Evolutionary conservation across 2,113 vertebrate genomes (phyloP).

Genomic region (Acinonyx jubatus): DNA sequence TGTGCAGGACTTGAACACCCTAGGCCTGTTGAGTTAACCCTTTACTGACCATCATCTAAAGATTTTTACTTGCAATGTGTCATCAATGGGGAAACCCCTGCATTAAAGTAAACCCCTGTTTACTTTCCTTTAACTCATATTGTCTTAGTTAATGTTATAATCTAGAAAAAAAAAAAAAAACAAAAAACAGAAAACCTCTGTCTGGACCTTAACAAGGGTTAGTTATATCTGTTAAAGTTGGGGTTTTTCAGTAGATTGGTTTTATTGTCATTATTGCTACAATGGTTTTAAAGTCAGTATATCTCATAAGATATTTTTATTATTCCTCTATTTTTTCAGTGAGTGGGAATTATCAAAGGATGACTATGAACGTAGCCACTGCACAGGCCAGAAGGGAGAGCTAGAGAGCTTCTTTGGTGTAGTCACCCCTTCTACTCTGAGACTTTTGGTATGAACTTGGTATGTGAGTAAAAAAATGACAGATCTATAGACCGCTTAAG

Average conservation of each 20-base stretch:
- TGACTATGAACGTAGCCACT: not conserved
- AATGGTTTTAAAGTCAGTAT: not conserved
- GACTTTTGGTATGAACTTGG: not conserved
- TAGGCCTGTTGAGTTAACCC: not conserved
- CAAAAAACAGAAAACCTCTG: not conserved
- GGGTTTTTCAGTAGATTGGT: not conserved
- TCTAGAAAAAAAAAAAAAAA: not conserved
- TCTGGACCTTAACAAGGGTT: not conserved
- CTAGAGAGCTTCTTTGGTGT: not conserved
- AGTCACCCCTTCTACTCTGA: not conserved
- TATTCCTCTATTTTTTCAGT: not conserved
- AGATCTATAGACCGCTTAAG: not conserved
- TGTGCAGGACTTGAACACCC: not conserved
- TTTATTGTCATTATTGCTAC: not conserved
- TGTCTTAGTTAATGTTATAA: not conserved
- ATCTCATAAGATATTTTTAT: not conserved
- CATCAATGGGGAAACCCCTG: not conserved
- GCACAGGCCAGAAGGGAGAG: not conserved
- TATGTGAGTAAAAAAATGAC: not conserved
- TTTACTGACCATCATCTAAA: not conserved
- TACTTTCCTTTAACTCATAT: not conserved
- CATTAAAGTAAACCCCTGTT: not conserved
- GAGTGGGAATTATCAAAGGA: not conserved
- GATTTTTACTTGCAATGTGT: not conserved
- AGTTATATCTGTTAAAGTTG: not conserved